Evolutionary conservation across 2,888 invertebrate species (phyloP).

Genomic region (Zygothrica quintamaculata): DNA sequence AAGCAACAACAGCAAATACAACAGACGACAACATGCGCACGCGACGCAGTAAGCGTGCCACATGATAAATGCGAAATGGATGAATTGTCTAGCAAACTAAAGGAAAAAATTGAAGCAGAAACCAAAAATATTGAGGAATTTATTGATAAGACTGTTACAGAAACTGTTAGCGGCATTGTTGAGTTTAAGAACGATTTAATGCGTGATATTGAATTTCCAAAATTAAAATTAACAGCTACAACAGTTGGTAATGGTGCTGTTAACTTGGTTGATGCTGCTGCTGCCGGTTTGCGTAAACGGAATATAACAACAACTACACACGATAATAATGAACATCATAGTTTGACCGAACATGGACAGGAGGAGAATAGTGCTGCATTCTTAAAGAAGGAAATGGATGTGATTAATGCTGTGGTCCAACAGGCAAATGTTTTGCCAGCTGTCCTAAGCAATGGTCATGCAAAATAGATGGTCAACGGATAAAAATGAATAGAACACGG

Average conservation of each 20-base stretch:
- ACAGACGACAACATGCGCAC: conserved; percentile 58
- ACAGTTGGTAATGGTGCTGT: conserved; percentile 44
- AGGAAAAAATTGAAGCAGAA: conserved; percentile 84
- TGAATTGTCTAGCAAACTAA: conserved; percentile 83
- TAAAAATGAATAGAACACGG: conserved; percentile 15
- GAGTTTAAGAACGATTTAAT: conserved; percentile 85
- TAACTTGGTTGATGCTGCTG: conserved; percentile 53
- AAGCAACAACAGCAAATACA: conserved; percentile 33
- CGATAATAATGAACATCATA: conserved; percentile 42
- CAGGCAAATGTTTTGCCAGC: conserved; percentile 84
- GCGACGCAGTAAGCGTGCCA: conserved; percentile 82
- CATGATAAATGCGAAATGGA: conserved; percentile 85
- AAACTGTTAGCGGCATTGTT: conserved; percentile 84
- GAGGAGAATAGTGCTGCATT: conserved; percentile 71
- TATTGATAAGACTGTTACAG: conserved; percentile 85
- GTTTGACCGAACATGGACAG: conserved; percentile 28
- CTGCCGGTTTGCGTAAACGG: conserved; percentile 81
- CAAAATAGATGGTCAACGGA: conserved; percentile 77
- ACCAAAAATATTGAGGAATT: conserved; percentile 85
- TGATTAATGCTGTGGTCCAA: conserved; percentile 84
- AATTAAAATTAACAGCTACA: conserved; percentile 57
- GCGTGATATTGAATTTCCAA: conserved; percentile 81
- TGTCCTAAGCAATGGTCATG: conserved; percentile 84
- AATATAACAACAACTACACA: conserved; percentile 62
- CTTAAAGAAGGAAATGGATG: conserved; percentile 84